These are phyloP conservation scores for Coracopsis vasa DNA, from an alignment of 2,113 vertebrate genomes.

Conservation along the genomic window DNA sequence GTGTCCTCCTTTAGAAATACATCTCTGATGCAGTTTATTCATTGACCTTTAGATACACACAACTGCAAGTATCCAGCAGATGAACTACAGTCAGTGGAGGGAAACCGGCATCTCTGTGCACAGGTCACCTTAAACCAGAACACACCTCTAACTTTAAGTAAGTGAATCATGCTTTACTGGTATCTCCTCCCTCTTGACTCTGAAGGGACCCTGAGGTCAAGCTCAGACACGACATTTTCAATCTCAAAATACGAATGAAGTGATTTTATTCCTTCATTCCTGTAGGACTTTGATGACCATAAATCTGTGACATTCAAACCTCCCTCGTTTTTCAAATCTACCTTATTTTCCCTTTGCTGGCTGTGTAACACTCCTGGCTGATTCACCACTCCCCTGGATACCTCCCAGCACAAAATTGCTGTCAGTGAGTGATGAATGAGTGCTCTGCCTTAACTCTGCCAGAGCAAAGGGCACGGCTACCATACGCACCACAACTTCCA, in stretches of 20 bases:
- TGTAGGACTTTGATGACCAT: not conserved
- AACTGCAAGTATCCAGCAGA: not conserved
- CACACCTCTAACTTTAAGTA: not conserved
- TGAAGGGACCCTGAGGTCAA: not conserved
- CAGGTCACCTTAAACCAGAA: not conserved
- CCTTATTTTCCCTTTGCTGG: not conserved
- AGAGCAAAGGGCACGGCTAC: conserved; percentile 13
- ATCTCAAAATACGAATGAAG: not conserved
- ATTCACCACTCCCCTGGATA: conserved; percentile 23
- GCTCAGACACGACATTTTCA: not conserved
- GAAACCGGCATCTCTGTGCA: not conserved
- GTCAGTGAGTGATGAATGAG: not conserved
- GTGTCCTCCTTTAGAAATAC: not conserved
- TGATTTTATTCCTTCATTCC: not conserved
- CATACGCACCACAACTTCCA: not conserved
- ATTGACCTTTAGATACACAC: not conserved
- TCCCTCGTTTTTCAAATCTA: not conserved
- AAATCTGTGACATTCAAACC: not conserved
- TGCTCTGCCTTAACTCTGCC: not conserved
- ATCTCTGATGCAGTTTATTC: not conserved
- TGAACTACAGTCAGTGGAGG: not conserved
- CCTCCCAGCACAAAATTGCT: conserved; percentile 41
- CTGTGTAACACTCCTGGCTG: conserved; percentile 3
- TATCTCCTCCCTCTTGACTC: not conserved
- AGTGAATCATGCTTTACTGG: not conserved